Percentiles rank a stretch among this genome's conserved stretches.
These are phyloP conservation scores for Peromyscus nudipes DNA, from an alignment of 2,797 vertebrate species.

Conservation along the genomic window DNA sequence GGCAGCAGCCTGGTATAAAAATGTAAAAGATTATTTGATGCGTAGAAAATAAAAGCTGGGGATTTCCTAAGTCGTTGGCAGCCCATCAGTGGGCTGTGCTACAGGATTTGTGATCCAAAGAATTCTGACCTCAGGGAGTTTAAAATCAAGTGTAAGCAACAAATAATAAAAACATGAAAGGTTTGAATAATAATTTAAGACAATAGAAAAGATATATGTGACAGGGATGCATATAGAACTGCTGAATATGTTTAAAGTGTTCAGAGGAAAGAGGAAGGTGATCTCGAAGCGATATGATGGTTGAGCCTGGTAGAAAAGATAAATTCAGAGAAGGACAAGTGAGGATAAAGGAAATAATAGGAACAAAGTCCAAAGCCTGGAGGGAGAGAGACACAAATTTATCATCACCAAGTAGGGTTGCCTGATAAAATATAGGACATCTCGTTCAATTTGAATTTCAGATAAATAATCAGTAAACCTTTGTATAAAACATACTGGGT, in stretches of 20 bases:
- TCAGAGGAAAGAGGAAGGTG: conserved; percentile 64
- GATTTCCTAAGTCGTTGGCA: conserved; percentile 57
- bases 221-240: conserved; percentile 61
- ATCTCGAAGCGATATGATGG: conserved; percentile 42
- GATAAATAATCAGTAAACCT: conserved; percentile 41
- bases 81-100: neutral
- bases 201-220: conserved; percentile 67
- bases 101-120: neutral
- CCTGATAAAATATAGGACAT: conserved; percentile 58
- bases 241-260: conserved; percentile 60
- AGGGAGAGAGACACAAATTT: conserved; percentile 42
- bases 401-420: conserved; percentile 30
- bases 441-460: conserved; percentile 65
- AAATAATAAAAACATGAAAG: conserved; percentile 63
- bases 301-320: conserved; percentile 49
- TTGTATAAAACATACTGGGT: neutral
- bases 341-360: conserved; percentile 53
- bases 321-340: conserved; percentile 41
- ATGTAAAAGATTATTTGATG: conserved; percentile 53
- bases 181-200: conserved; percentile 69
- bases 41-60: conserved; percentile 27
- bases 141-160: conserved; percentile 49
- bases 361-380: conserved; percentile 48
- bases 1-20: neutral
- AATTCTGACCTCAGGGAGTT: conserved; percentile 36